Percentiles rank a stretch among this genome's conserved stretches.
Conservation (phyloP, 64 coral and sea anemone species). For the Acropora tenuis region DNA sequence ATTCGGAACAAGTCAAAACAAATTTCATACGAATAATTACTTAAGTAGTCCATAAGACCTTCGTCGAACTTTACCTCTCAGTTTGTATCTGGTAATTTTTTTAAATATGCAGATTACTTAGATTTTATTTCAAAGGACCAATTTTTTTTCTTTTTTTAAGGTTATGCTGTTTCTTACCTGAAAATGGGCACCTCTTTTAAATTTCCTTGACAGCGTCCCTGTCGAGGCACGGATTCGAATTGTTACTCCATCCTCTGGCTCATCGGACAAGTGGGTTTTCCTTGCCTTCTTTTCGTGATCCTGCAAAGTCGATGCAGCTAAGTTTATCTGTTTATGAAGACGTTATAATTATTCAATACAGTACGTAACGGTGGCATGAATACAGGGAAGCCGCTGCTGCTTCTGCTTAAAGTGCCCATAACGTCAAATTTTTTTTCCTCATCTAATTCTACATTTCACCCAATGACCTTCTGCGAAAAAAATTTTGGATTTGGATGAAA, state of each 20-base stretch:
- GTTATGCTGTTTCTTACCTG: too few relatives aligned
- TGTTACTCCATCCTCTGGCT: background rate
- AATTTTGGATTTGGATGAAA: too few relatives aligned
- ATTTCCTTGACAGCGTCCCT: background rate
- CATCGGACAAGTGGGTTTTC: conserved; percentile 2
- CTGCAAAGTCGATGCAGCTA: conserved; percentile 12
- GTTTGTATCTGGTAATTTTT: background rate
- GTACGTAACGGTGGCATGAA: background rate
- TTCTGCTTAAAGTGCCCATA: too few relatives aligned
- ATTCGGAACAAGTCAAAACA: background rate
- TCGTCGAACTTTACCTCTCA: background rate
- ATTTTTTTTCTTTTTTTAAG: background rate
- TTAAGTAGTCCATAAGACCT: too few relatives aligned
- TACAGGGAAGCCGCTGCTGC: background rate
- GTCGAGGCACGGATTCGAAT: background rate
- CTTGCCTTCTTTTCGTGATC: background rate
- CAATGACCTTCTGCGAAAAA: too few relatives aligned
- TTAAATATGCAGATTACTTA: background rate
- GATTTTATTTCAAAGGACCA: background rate
- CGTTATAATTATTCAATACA: background rate
- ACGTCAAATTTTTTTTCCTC: too few relatives aligned
- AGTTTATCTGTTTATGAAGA: background rate
- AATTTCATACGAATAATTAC: background rate
- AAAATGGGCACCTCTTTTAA: background rate
- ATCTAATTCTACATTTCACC: too few relatives aligned